Base-by-base conservation (phyloP, 2,888 invertebrate genomes). In the Xylota segnis region DNA sequence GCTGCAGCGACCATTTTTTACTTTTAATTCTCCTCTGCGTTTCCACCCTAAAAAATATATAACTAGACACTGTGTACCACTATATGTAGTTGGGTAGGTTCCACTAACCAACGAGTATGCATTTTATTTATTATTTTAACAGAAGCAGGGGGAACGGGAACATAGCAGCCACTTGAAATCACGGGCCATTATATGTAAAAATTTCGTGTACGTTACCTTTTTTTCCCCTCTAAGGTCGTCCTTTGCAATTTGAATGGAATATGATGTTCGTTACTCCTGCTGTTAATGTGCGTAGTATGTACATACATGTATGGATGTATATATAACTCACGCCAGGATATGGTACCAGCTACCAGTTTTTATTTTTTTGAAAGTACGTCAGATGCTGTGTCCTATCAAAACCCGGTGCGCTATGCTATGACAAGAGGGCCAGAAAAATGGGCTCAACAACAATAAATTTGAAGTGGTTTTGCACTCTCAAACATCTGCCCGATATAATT, bases 401-500 rank as follows among this genome's bases (percentile, higher is more conserved):
- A 79, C 56, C 29, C 4, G 43, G 43, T 4, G n/a, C 23, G 43
- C 32, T 18, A n/a, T 37, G 34, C 6, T 50, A 56, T 54, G 68
- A 65, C 27, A n/a, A 72, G 66, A 74, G 83, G 84, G 65, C 75
- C 70, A 54, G 37, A 75, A 70, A 23, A 81, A 79, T 81, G 71
- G 81, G 75, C 81, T 84, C 79, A 79, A 76, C 75, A 76, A 81
- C 79, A 84, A 84, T 84, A 75, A 79, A 66, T 14, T 78, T 84
- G 61, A 84, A 84, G 84, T 84, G 75, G 65, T 56, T 72, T 75
- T 75, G 68, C 63, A 45, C 84, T 76, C 81, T 84, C 54, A 81
- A 84, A 84, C 84, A 84, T 84, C 84, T 84, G 84, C 75, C 75
- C 65, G 71, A 84, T 81, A 75, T 70, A 75, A 84, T 83, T 68